Base-by-base conservation (phyloP, 2,888 invertebrate species). In the Dendrolimus houi region DNA sequence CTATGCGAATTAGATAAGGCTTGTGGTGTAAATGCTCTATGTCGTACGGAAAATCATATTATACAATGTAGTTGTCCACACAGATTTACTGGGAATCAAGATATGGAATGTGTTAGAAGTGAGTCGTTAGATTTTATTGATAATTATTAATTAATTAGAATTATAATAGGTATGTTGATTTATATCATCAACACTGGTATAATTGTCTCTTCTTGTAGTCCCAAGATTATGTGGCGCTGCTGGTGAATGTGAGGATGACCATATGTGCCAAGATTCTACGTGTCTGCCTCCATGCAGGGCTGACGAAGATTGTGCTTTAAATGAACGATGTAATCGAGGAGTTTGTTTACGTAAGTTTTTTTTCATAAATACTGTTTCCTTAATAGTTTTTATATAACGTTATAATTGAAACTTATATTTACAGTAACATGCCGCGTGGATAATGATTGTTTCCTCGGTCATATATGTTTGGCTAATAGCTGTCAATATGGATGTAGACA, bases 391-490 rank as follows among this genome's bases (percentile, higher is more conserved):
- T 56, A 62, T 55, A 17, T 47, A 40, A 52, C 58, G 54, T 54
- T 12, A 58, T 58, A 29, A 53, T 40, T 41, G 56, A 53, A 55
- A 8, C 10, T 60, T 52, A 59, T 59, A 52, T 70, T 88, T 72
- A 58, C 79, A 93, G 93, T 97, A 59, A 97, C 97, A 3, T 98
- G 98, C 74, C 94, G 97, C 55, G 94, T 97, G 1, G 97, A 97
- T 77, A 96, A 97, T 71, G 97, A 98, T 72, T 98, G 97, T 71
- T 97, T 97, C 93, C 90, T 97, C 59, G 97, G 97, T 1, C 97
- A 97, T 71, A 96, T 97, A 64, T 98, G 98, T 73, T 84, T 97
- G 58, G 93, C 94, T 71, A 96, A 96, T 71, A 95, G 95, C 86
- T 97, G 97, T 74, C 93, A 95, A 59, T 95, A 95, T 66, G 97